Evolutionary conservation across 30 jellyfish, hydroid and myxozoan genomes (phyloP), one percentile per base, ranked within the genome.

Genomic region (Aurelia sp.): DNA sequence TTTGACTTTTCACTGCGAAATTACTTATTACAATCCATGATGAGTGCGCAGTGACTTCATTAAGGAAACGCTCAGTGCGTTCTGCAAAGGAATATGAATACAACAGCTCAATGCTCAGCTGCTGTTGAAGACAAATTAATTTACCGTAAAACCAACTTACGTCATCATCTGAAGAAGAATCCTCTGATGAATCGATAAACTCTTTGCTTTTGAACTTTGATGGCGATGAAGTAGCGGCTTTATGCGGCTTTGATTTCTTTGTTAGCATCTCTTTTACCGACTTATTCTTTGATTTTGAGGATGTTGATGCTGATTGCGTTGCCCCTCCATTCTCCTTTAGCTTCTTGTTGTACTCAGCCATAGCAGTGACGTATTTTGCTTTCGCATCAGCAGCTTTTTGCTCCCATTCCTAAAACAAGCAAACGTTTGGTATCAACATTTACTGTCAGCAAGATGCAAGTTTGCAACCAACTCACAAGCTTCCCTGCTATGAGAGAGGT

Each of bases 151-250:
- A 30, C 17, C 0, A 33, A 50, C 82, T 64, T 67, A 87, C 96
- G 63, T 82, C 96, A 48, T 87, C 97, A 44, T 79, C 74, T 6
- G 96, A 74, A 18, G 95, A 79, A 37, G 79, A 70, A 31, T 79
- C 94, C 18, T 85, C 98, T 3, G 86, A 66, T 4, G 96, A 72
- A 7, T 92, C 98, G 41, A 92, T 87, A 30, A 82, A 92, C 77
- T 92, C 98, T 87, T 92, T 92, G 59, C 98, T 92, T 83, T 92
- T 92, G 89, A 66, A 86, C 37, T 86, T 91, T 30, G 90, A 58
- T n/a, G 97, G 89, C 30, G 98, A 65, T 13, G 76, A 51, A 60
- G 84, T 57, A 19, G 93, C 19, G 37, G 75, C 63, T 74, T 79
- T 60, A 4, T 67, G 48, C 15, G 85, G n/a, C 63, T 23, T 77